Conservation (phyloP, 1,140 invertebrate genomes). For the Drosophila grimshawi region DNA sequence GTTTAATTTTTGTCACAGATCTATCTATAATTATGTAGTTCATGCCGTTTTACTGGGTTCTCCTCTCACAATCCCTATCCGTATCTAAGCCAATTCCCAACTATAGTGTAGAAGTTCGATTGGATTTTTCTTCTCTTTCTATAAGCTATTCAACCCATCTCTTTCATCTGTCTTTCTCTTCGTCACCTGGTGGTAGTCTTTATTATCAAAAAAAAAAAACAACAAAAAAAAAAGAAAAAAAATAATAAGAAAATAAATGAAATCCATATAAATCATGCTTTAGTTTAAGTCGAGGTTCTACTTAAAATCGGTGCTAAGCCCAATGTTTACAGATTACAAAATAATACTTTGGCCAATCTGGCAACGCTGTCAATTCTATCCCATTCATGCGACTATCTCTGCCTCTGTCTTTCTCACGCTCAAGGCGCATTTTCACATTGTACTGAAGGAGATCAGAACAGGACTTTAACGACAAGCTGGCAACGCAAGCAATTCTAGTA, state of each 20-base stretch:
- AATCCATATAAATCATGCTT: constrained; percentile 46
- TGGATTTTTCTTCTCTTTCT: background rate
- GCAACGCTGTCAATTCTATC: constrained; percentile 20
- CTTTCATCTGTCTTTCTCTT: background rate
- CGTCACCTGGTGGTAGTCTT: constrained; percentile 61
- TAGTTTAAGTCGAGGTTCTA: constrained; percentile 75
- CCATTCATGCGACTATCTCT: constrained; percentile 3
- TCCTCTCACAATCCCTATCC: background rate
- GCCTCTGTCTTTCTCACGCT: constrained; percentile 2
- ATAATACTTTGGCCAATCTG: constrained; percentile 12
- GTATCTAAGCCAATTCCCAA: background rate
- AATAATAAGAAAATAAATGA: constrained; percentile 21
- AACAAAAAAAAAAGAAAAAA: constrained; percentile 16
- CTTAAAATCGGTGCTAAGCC: constrained; percentile 70
- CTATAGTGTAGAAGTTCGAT: background rate
- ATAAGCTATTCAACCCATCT: no score
- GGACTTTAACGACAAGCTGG: background rate
- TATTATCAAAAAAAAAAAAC: constrained; percentile 16
- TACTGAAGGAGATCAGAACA: background rate
- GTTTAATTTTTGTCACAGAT: constrained; percentile 66
- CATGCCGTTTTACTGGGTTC: constrained; percentile 64
- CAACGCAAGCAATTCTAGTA: background rate
- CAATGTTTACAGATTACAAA: constrained; percentile 38
- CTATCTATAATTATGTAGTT: constrained; percentile 50
- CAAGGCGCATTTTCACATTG: background rate